Conservation (phyloP, 2,797 vertebrate genomes). For the Xyrichtys novacula region DNA sequence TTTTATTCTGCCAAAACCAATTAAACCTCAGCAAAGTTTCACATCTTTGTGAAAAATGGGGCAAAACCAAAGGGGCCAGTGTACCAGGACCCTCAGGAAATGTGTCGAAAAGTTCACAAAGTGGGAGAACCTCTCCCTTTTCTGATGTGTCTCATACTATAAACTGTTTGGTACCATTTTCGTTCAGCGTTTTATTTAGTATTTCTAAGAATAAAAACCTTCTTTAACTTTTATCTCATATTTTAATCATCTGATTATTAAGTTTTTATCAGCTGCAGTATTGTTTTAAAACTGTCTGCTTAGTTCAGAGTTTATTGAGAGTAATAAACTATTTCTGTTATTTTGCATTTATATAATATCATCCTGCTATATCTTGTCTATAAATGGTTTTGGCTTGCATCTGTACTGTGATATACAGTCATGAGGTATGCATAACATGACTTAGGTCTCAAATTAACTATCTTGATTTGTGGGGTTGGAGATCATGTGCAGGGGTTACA, state of each 20-base stretch:
- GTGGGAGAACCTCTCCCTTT: not conserved
- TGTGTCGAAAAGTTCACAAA: constrained; percentile 23
- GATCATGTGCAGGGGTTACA: constrained; percentile 61
- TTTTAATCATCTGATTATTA: not conserved
- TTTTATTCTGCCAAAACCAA: constrained; percentile 62
- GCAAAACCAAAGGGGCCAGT: constrained; percentile 26
- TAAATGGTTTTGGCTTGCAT: not conserved
- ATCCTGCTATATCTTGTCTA: not conserved
- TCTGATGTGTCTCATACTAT: not conserved
- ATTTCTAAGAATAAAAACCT: no score
- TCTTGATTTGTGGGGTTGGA: constrained; percentile 3
- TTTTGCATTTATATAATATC: not conserved
- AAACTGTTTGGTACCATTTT: no score
- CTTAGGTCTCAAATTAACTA: not conserved
- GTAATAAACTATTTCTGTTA: not conserved
- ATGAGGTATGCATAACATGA: not conserved
- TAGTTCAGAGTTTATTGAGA: not conserved
- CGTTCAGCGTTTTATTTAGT: not conserved
- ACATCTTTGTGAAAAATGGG: constrained; percentile 26
- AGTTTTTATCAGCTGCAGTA: not conserved
- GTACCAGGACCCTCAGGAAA: constrained; percentile 27
- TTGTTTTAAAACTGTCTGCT: not conserved
- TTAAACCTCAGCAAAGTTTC: constrained; percentile 52
- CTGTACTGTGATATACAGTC: not conserved
- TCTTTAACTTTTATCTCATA: no score